Base-by-base conservation (phyloP, 2,113 vertebrate genomes). In the Saiga tatarica region DNA sequence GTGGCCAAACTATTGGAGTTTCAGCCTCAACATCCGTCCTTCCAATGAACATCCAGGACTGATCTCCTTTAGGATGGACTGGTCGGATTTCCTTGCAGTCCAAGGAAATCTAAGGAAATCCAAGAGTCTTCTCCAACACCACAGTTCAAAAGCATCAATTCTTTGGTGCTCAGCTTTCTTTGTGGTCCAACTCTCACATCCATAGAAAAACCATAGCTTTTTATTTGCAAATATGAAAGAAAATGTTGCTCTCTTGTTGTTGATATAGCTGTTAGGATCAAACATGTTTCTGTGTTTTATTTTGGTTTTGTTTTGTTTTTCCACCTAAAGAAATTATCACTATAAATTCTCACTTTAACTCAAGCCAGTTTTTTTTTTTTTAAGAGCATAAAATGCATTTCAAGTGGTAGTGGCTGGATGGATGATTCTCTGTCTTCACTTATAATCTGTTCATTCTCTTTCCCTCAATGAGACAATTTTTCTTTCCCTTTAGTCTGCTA, bases 301-400 rank as follows among this genome's bases (percentile, higher is more conserved):
- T 87, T 86, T 87, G 23, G 7, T 82, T 91, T 94, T 28, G 81
- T 83, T 85, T 91, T 55, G 30, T 36, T 83, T 62, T 13, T 25
- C 4, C 17, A n/a, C 9, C 53, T 19, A 7, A 86, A 83, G 33
- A 57, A 78, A 89, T 86, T 81, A 15, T 30, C 97, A 86, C 74
- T 91, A 87, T n/a, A 94, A 91, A 39, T 53, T 92, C 76, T 92
- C 76, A 89, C 30, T 94, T 96, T 88, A 98, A 96, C 57, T 79
- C 14, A 82, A 85, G 89, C 12, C 11, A 81, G 12, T 74, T 87
- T 74, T 57, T 60, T 87, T 47, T 47, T 89, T 76, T 89, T 84
- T 42, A 36, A 96, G 39, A 97, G 15, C 8, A 28, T 26, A 97
- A 96, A 92, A 33, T 25, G 3, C 39, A 97, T 94, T 97, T 98